phyloP scores from a whole-genome alignment of 2,797 vertebrate genomes.

The Ctenosaura bakeri region DNA sequence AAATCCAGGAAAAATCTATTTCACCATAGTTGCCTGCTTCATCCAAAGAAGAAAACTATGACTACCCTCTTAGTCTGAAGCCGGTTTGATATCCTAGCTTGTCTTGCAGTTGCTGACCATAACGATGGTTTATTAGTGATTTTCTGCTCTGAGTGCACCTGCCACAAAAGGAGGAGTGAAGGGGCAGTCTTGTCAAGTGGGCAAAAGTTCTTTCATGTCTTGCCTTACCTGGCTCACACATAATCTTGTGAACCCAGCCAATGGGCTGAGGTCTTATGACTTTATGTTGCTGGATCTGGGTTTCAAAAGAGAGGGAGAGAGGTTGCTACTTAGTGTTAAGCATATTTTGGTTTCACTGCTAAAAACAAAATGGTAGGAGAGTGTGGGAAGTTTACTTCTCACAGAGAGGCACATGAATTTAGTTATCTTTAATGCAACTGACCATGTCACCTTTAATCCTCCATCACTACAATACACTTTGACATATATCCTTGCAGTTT shows the following conservation, averaged over 20 bases:
- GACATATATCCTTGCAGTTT: constrained; percentile 59
- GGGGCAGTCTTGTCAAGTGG: background rate
- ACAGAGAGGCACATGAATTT: constrained; percentile 65
- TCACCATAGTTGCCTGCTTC: background rate
- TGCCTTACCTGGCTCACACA: background rate
- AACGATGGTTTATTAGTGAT: background rate
- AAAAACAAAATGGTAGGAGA: constrained; percentile 70
- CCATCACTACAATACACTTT: constrained; percentile 46
- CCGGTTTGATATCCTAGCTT: background rate
- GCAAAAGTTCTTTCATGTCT: background rate
- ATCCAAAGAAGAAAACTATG: background rate
- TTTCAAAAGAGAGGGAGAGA: too few species aligned
- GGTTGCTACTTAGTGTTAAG: constrained; percentile 61
- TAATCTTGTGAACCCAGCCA: background rate
- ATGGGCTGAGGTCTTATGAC: constrained; percentile 45
- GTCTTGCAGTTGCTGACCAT: background rate
- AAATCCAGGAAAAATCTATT: background rate
- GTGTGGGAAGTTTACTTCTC: too few species aligned
- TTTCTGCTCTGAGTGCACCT: background rate
- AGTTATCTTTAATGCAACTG: constrained; percentile 62
- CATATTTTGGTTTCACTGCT: constrained; percentile 69
- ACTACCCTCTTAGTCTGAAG: background rate
- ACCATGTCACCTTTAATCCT: constrained; percentile 56
- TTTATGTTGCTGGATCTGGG: constrained; percentile 12
- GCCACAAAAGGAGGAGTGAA: background rate